Evolutionary conservation across 2,888 invertebrate species (phyloP).

Genomic region (Keiferia lycopersicella): DNA sequence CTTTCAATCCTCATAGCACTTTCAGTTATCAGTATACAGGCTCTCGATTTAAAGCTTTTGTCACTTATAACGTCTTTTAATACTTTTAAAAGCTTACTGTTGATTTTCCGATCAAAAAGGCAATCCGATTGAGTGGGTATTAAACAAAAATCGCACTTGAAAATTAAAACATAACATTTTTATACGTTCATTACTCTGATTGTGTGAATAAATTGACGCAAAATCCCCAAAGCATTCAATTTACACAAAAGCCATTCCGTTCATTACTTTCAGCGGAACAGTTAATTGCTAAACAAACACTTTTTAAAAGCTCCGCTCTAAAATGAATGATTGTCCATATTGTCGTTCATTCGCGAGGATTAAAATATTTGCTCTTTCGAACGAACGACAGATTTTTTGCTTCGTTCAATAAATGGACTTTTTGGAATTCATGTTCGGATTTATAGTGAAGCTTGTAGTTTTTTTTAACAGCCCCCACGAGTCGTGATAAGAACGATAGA

Average conservation of each 20-base stretch:
- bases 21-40: background rate
- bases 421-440: background rate
- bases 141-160: slow-evolving; percentile 1
- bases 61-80: background rate
- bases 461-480: slow-evolving; percentile 47
- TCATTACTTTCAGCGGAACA: slow-evolving; percentile 24
- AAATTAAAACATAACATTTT: slow-evolving; percentile 4
- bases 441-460: slow-evolving; percentile 22
- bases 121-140: slow-evolving; percentile 2
- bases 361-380: slow-evolving; percentile 27
- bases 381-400: background rate
- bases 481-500: slow-evolving; percentile 44
- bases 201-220: slow-evolving; percentile 15
- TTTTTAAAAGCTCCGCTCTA: slow-evolving; percentile 15
- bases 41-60: too few relatives aligned
- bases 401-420: background rate
- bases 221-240: slow-evolving; percentile 10
- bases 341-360: slow-evolving; percentile 24
- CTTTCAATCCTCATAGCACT: background rate
- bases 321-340: slow-evolving; percentile 15
- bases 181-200: slow-evolving; percentile 11
- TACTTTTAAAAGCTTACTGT: background rate
- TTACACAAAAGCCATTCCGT: slow-evolving; percentile 23
- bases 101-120: slow-evolving; percentile 1
- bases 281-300: slow-evolving; percentile 21